Conservation (phyloP, 92 coral and sea anemone genomes). For the Porites rus region DNA sequence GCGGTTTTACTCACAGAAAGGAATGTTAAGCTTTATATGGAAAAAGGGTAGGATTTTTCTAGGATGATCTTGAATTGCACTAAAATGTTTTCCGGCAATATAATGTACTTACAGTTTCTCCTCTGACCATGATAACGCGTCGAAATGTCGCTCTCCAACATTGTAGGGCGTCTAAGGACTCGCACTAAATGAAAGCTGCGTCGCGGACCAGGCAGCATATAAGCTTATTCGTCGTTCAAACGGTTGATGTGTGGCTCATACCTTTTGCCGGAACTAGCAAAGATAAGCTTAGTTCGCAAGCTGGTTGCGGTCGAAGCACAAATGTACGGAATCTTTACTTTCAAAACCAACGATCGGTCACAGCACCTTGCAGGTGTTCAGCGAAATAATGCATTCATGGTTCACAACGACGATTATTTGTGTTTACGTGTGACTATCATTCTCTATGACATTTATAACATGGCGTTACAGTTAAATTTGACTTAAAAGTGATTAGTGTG, state of each 20-base stretch:
- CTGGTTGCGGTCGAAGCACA: conserved; percentile 32
- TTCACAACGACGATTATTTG: conserved; percentile 61
- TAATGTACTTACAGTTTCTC: conserved; percentile 55
- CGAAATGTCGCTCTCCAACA: conserved; percentile 70
- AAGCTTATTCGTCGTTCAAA: conserved; percentile 30
- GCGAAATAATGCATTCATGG: conserved; percentile 35
- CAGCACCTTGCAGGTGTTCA: conserved; percentile 43
- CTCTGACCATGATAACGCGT: conserved; percentile 56
- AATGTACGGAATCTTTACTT: conserved; percentile 10
- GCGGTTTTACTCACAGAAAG: not conserved
- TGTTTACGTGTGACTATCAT: conserved; percentile 73
- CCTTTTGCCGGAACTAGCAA: not conserved
- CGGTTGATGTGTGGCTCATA: conserved; percentile 4
- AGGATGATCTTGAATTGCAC: no score
- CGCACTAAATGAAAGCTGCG: conserved; percentile 26
- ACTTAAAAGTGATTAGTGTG: conserved; percentile 35
- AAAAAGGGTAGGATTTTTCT: not conserved
- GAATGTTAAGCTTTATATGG: not conserved
- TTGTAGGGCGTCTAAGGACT: conserved; percentile 42
- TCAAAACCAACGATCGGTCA: conserved; percentile 45
- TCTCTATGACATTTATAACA: conserved; percentile 44
- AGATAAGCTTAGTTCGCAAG: not conserved
- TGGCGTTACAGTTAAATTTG: conserved; percentile 59
- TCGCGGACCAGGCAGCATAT: conserved; percentile 20
- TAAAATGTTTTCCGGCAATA: no score